Evolutionary conservation across 2,113 vertebrate genomes (phyloP), one percentile per base, ranked within the genome.

Genomic region (Cheilinus undulatus): DNA sequence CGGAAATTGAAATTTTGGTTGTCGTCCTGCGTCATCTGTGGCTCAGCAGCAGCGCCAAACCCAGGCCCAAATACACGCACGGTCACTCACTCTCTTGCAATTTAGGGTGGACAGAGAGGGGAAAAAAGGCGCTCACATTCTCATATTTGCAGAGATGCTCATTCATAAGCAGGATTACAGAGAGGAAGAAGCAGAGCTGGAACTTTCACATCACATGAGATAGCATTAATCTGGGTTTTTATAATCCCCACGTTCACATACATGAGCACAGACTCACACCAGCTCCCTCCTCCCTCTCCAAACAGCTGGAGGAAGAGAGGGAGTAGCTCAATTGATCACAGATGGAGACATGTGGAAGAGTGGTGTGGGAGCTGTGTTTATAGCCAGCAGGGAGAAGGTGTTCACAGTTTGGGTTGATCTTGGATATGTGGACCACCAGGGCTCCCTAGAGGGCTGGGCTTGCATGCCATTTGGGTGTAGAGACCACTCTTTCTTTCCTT

Each of bases 21-120:
- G 78, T 13, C 22, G 7, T 84, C 82, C 67, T 81, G 83, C 80
- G 84, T 87, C 89, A 88, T 80, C 57, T 27, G 57, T 58, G 73
- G 83, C 66, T 60, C 80, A 40, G 65, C 80, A 54, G 72, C 78
- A 76, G 30, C 56, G 28, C 62, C 77, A 69, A 70, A 69, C 52
- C 68, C 20, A 15, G 30, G 40, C 32, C 54, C 20, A 50, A 10
- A 53, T 68, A 0, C 67, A 34, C 69, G 13, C 43, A 58, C 15
- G 5, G 14, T 17, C 40, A 58, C 45, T 24, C 66, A 57, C 63
- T 40, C 26, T 50, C 48, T 36, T 53, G 7, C 22, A 30, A 19
- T 59, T 75, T 69, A 2, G 63, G 24, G 36, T 40, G 34, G 22
- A 40, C 54, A 40, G 26, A 28, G 4, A 20, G 20, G 0, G 11